Evolutionary conservation across 1,140 invertebrate species (phyloP).

Genomic region (Drosophila nannoptera): DNA sequence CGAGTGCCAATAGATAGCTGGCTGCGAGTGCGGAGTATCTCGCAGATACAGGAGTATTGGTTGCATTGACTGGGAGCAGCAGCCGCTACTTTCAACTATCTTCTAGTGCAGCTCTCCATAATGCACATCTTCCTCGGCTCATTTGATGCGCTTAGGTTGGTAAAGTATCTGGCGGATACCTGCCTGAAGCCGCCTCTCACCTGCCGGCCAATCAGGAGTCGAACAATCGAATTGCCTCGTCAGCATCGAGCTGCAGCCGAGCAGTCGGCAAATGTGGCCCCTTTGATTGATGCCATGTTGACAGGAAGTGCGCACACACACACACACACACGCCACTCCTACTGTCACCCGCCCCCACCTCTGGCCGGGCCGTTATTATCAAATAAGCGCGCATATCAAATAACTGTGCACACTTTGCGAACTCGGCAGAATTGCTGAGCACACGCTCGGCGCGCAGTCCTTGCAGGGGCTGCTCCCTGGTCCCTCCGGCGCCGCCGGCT

Average conservation of each 20-base stretch:
- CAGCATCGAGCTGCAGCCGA: conserved; percentile 41
- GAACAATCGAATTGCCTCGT: conserved; percentile 65
- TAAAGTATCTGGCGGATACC: conserved; percentile 16
- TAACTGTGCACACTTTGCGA: conserved; percentile 67
- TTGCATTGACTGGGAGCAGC: too few relatives aligned
- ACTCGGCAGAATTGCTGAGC: conserved; percentile 58
- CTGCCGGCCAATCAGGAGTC: conserved; percentile 54
- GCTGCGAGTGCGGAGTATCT: conserved; percentile 1
- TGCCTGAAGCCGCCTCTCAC: conserved; percentile 16
- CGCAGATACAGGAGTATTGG: conserved; percentile 1
- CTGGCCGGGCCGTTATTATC: conserved; percentile 53
- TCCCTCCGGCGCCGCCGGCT: background rate
- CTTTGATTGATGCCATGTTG: conserved; percentile 59
- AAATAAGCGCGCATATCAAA: conserved; percentile 75
- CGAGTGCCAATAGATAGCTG: too few relatives aligned
- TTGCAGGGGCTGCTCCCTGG: conserved; percentile 15
- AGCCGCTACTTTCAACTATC: too few relatives aligned
- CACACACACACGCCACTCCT: background rate
- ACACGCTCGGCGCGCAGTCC: conserved; percentile 1
- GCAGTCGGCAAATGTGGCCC: conserved; percentile 34
- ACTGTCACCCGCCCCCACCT: background rate
- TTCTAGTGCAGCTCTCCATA: too few relatives aligned
- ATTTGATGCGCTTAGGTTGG: background rate
- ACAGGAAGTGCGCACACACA: conserved; percentile 23
- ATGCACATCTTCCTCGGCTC: too few relatives aligned